These are phyloP conservation scores for Globodera rostochiensis DNA, from an alignment of 1,140 invertebrate species.

Conservation along the genomic window DNA sequence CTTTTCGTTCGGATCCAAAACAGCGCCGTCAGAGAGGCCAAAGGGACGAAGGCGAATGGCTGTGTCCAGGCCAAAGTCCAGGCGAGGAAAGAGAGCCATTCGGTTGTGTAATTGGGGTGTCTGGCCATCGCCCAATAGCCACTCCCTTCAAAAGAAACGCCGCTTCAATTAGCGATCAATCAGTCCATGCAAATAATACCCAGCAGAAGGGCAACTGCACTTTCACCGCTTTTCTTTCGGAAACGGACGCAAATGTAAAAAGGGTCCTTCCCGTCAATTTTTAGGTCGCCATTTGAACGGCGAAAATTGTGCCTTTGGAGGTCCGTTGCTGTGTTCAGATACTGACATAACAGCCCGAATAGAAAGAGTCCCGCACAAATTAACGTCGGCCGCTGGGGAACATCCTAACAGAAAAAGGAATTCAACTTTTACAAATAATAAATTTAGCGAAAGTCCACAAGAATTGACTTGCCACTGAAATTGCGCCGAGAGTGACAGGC, in stretches of 20 bases:
- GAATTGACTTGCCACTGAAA: conserved; percentile 21
- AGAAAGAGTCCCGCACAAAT: conserved; percentile 36
- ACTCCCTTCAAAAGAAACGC: conserved; percentile 37
- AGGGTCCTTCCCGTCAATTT: conserved; percentile 50
- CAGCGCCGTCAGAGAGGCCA: conserved; percentile 33
- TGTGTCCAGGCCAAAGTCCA: conserved; percentile 39
- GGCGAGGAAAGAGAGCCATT: conserved; percentile 38
- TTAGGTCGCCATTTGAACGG: conserved; percentile 37
- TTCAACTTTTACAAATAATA: background rate
- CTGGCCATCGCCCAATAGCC: conserved; percentile 43
- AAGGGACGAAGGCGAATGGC: conserved; percentile 33
- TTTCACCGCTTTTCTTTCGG: conserved; percentile 46
- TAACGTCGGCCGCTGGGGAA: background rate
- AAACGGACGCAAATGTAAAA: conserved; percentile 51
- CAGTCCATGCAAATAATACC: conserved; percentile 27
- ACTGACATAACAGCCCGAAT: conserved; percentile 41
- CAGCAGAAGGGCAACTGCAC: conserved; percentile 37
- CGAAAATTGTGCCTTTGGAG: conserved; percentile 45
- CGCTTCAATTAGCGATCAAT: background rate
- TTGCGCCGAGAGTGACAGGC: conserved; percentile 37
- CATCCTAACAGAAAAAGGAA: background rate
- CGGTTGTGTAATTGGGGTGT: conserved; percentile 49
- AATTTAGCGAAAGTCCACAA: background rate
- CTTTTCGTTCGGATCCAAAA: conserved; percentile 30
- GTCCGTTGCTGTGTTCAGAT: conserved; percentile 40